Evolutionary conservation across 2,888 invertebrate genomes (phyloP).

Genomic region (Epinotia demarniana): DNA sequence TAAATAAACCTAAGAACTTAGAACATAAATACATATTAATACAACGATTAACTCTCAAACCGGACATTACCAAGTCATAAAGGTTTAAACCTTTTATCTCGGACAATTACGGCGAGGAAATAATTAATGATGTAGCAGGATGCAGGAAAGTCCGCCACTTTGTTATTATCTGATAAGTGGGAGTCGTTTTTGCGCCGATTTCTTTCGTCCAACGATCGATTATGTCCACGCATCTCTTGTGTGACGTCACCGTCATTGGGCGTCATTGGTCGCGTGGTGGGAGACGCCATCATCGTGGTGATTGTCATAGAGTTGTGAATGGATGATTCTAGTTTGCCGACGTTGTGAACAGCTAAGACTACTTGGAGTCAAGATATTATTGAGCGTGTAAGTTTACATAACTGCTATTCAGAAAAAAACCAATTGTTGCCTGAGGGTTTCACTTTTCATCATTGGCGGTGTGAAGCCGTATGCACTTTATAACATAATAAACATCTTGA

Average conservation of each 20-base stretch:
- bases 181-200: conserved; percentile 53
- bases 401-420: too few species aligned
- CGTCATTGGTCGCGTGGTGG: conserved; percentile 66
- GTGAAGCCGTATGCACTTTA: too few species aligned
- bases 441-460: too few species aligned
- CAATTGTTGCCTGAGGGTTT: too few species aligned
- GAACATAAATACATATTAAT: neutral
- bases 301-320: conserved; percentile 2
- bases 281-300: conserved; percentile 28
- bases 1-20: neutral
- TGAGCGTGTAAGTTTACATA: too few species aligned
- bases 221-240: conserved; percentile 51
- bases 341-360: neutral
- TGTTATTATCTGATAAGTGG: conserved; percentile 53
- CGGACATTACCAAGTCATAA: conserved; percentile 34
- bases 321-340: neutral
- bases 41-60: conserved; percentile 7
- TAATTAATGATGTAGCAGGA: conserved; percentile 58
- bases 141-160: conserved; percentile 64
- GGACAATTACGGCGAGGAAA: conserved; percentile 31
- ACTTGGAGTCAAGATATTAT: neutral
- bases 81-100: conserved; percentile 22
- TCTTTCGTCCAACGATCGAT: conserved; percentile 49
- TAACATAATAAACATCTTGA: too few species aligned
- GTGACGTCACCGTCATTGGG: conserved; percentile 47